Evolutionary conservation across 2,113 vertebrate species (phyloP).

Genomic region (Blennius ocellaris): DNA sequence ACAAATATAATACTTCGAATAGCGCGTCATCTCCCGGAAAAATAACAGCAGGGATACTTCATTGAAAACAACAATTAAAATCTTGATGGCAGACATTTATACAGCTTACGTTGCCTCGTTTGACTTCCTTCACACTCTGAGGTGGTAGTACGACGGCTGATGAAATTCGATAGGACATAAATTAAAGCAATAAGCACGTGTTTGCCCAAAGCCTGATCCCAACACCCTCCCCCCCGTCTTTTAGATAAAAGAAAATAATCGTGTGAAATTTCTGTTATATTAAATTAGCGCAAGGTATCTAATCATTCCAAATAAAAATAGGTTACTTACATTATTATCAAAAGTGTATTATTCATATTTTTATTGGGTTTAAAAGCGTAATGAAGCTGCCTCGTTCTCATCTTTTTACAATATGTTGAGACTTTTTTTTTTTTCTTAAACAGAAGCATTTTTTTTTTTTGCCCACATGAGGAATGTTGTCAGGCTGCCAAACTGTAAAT

Average conservation of each 20-base stretch:
- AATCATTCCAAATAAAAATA: conserved; percentile 2
- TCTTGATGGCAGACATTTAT: conserved; percentile 54
- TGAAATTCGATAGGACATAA: conserved; percentile 33
- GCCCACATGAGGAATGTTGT: conserved; percentile 53
- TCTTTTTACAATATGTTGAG: conserved; percentile 16
- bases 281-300: conserved; percentile 21
- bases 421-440: neutral
- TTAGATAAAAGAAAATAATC: conserved; percentile 6
- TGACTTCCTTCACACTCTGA: conserved; percentile 21
- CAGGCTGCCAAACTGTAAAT: conserved; percentile 61
- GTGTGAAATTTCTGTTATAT: conserved; percentile 19
- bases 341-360: conserved; percentile 5
- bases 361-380: conserved; percentile 15
- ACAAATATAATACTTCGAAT: conserved; percentile 44
- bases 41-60: conserved; percentile 64
- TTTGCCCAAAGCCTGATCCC: conserved; percentile 9
- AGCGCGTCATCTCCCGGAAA: conserved; percentile 31
- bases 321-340: neutral
- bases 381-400: neutral
- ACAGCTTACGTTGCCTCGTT: conserved; percentile 38
- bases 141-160: conserved; percentile 31
- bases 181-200: conserved; percentile 65
- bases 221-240: conserved; percentile 16
- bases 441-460: neutral
- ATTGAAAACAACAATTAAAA: conserved; percentile 51